Evolutionary conservation across 2,797 vertebrate species (phyloP).

Genomic region (Buphagus erythrorhynchus): DNA sequence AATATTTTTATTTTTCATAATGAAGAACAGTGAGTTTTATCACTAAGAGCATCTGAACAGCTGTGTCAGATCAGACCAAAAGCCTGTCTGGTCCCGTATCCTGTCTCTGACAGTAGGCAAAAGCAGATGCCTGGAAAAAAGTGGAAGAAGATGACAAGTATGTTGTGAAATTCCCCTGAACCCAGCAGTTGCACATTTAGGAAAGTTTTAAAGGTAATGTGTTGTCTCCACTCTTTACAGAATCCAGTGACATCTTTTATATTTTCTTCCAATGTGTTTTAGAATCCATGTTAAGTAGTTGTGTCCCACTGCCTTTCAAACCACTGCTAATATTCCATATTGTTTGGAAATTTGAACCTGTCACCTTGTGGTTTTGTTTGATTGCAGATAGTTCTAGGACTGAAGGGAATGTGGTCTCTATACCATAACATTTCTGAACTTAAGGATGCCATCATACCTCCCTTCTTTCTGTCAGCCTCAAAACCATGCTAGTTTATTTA

Average conservation of each 20-base stretch:
- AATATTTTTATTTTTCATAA: constrained; percentile 12
- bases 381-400: background rate
- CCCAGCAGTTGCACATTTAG: background rate
- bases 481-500: background rate
- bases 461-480: background rate
- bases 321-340: background rate
- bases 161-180: background rate
- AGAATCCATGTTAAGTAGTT: background rate
- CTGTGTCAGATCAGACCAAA: constrained; percentile 11
- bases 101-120: constrained; percentile 27
- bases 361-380: background rate
- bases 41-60: background rate
- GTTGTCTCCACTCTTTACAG: background rate
- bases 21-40: background rate
- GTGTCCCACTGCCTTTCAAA: background rate
- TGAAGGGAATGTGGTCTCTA: background rate
- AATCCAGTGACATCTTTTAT: background rate
- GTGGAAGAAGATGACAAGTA: background rate
- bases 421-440: background rate
- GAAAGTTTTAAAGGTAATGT: background rate
- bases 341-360: background rate
- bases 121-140: constrained; percentile 14
- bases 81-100: background rate
- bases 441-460: background rate
- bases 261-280: background rate